These are phyloP conservation scores for Styela plicata DNA, from an alignment of 23 tunicate genomes.

Conservation along the genomic window DNA sequence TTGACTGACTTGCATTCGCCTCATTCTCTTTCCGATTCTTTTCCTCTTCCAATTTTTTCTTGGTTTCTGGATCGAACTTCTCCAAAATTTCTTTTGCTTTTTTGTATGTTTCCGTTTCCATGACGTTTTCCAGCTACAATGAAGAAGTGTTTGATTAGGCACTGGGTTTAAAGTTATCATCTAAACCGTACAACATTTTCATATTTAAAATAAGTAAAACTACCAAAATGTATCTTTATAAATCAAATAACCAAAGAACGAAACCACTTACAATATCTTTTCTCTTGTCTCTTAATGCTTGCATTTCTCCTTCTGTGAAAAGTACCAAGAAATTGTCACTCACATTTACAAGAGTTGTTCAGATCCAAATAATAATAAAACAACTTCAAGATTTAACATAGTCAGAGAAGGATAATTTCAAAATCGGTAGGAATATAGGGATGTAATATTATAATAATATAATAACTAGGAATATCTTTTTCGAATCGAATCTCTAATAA, in stretches of 20 bases:
- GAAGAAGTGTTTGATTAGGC: not conserved
- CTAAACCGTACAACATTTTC: no score
- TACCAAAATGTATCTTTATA: not conserved
- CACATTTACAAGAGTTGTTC: not conserved
- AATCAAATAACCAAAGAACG: not conserved
- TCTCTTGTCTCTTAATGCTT: slow-evolving; percentile 54
- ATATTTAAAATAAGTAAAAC: no score
- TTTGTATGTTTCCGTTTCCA: slow-evolving; percentile 99
- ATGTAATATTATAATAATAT: no score
- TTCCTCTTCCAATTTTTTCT: slow-evolving; percentile 89
- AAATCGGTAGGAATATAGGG: no score
- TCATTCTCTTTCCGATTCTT: slow-evolving; percentile 27
- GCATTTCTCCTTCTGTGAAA: slow-evolving; percentile 57
- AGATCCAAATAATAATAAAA: no score
- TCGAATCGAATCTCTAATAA: no score
- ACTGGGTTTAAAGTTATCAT: no score
- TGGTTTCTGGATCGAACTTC: slow-evolving; percentile 92
- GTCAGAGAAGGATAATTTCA: no score
- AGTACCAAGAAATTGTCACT: not conserved
- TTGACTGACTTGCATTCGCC: slow-evolving; percentile 22
- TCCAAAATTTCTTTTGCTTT: slow-evolving; percentile 96
- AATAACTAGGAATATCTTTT: no score
- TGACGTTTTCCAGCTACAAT: slow-evolving; percentile 88
- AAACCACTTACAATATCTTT: slow-evolving; percentile 76
- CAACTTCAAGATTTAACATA: no score